Conservation (phyloP, 2,888 invertebrate species). For the Apodemia zela region DNA sequence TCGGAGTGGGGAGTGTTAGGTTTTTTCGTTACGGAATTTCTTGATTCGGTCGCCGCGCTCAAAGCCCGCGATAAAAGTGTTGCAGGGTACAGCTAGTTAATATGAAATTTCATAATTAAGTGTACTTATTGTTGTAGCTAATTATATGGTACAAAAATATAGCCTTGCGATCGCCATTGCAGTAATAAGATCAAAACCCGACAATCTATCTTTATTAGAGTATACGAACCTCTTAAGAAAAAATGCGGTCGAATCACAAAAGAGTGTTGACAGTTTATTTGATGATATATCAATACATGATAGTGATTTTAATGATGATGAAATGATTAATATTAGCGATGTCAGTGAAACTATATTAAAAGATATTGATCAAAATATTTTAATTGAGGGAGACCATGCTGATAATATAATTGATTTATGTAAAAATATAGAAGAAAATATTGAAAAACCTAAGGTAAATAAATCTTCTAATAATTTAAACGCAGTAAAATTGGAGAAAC, state of each 20-base stretch:
- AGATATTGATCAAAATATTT: constrained; percentile 6
- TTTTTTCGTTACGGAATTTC: no score
- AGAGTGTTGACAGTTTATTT: constrained; percentile 7
- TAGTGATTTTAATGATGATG: constrained; percentile 16
- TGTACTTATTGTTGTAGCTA: no score
- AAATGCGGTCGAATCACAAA: constrained; percentile 20
- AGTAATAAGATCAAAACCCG: constrained; percentile 30
- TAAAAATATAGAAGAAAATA: not conserved
- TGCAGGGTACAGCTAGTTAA: no score
- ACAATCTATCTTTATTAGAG: constrained; percentile 20
- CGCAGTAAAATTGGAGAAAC: no score
- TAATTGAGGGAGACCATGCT: not conserved
- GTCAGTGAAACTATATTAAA: constrained; percentile 4
- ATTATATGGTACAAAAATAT: constrained; percentile 30
- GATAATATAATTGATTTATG: not conserved
- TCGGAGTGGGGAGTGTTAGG: no score
- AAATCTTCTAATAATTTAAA: not conserved
- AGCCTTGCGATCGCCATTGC: constrained; percentile 31
- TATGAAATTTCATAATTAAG: no score
- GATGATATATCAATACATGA: constrained; percentile 27
- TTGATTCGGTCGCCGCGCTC: no score
- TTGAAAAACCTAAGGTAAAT: not conserved
- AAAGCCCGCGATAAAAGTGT: no score
- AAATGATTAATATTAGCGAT: constrained; percentile 23
- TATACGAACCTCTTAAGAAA: constrained; percentile 27